A percentile compares a stretch with the other conserved stretches of the same genome.
phyloP scores from a whole-genome alignment of 1,140 invertebrate genomes.

The Drosophila sechellia region DNA sequence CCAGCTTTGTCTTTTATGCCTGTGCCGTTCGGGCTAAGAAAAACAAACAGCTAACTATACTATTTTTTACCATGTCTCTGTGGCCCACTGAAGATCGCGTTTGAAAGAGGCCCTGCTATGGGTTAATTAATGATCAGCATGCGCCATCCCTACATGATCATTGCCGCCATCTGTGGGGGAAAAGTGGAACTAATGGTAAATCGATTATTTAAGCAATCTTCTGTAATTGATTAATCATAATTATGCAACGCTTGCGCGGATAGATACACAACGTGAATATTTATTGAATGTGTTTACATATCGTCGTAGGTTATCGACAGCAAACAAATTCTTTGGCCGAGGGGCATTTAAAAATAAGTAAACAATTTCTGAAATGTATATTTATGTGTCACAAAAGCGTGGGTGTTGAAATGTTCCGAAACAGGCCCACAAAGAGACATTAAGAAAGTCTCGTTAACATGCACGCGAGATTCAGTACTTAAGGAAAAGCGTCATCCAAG shows the following conservation, averaged over 20 bases:
- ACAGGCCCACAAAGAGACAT: conserved; percentile 34
- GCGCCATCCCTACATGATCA: conserved; percentile 1
- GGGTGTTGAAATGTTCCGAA: conserved; percentile 21
- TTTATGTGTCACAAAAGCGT: conserved; percentile 17
- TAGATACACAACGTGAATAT: conserved; percentile 13
- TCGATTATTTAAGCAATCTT: conserved; percentile 27
- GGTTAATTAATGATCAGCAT: conserved; percentile 34
- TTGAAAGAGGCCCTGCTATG: conserved; percentile 13
- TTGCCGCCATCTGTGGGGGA: not conserved
- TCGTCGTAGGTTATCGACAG: conserved; percentile 1
- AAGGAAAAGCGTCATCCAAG: conserved; percentile 15
- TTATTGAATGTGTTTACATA: conserved; percentile 20
- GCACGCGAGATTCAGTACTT: conserved; percentile 20
- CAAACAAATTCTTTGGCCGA: not conserved
- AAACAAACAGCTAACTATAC: conserved; percentile 57
- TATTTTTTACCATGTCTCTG: conserved; percentile 2
- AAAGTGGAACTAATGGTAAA: conserved; percentile 5
- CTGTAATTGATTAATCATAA: conserved; percentile 34
- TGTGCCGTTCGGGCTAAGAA: conserved; percentile 46
- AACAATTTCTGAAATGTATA: conserved; percentile 13
- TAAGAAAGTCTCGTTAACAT: conserved; percentile 26
- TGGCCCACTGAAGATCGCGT: conserved; percentile 8
- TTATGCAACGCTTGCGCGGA: conserved; percentile 18
- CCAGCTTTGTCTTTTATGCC: conserved; percentile 53
- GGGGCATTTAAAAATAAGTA: not conserved